Evolutionary conservation across 2,113 vertebrate genomes (phyloP).

Genomic region (Corythaeola cristata): DNA sequence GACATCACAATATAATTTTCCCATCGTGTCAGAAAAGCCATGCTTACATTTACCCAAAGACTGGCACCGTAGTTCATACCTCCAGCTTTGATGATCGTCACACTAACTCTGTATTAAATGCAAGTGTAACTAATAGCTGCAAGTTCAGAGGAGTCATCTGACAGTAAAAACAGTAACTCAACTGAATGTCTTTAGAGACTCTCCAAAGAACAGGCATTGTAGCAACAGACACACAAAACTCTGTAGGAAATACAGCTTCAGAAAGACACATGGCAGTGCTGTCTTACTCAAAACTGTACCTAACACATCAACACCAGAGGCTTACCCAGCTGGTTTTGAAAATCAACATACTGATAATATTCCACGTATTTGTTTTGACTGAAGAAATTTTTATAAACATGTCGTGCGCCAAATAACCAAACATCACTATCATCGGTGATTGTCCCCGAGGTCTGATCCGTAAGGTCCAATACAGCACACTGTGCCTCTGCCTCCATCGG

Average conservation of each 20-base stretch:
- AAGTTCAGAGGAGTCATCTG: not conserved
- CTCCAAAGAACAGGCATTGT: not conserved
- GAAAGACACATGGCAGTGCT: not conserved
- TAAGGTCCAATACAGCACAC: slow-evolving; percentile 87
- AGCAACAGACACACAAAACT: not conserved
- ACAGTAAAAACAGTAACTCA: not conserved
- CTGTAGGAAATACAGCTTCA: not conserved
- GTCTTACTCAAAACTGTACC: not conserved
- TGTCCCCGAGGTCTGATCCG: slow-evolving; percentile 92
- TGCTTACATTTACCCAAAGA: not conserved
- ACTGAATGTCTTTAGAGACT: not conserved
- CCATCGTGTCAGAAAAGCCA: not conserved
- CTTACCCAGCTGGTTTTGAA: slow-evolving; percentile 93
- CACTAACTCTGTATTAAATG: not conserved
- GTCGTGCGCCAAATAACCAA: slow-evolving; percentile 94
- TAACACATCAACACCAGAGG: not conserved
- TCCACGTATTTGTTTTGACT: slow-evolving; percentile 90
- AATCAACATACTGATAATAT: slow-evolving; percentile 89
- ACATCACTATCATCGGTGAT: slow-evolving; percentile 98
- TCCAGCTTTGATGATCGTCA: not conserved
- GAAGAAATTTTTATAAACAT: slow-evolving; percentile 98
- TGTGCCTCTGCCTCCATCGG: slow-evolving; percentile 97
- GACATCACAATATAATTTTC: not conserved
- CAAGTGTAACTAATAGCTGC: not conserved
- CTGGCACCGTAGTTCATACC: not conserved